Percentiles rank a stretch among this genome's conserved stretches.
Conservation (phyloP, 2,888 invertebrate genomes). For the Papilio gigon region DNA sequence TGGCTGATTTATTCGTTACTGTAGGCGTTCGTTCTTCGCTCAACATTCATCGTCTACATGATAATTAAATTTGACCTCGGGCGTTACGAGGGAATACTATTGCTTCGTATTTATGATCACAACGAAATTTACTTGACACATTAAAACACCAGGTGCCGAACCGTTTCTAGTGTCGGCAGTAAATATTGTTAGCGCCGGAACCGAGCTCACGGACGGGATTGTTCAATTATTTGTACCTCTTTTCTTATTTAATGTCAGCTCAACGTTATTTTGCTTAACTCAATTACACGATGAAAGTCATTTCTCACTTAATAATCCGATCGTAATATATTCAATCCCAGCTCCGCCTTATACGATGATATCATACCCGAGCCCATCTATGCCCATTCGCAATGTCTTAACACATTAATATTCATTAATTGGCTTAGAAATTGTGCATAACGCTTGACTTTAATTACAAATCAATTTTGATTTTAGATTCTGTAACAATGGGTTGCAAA, state of each 20-base stretch:
- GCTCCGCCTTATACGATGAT: not conserved
- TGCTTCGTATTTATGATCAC: conserved; percentile 68
- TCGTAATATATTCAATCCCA: not conserved
- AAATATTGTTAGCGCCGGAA: conserved; percentile 66
- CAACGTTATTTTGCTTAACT: not conserved
- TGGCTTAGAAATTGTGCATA: conserved; percentile 3
- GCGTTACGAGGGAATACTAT: conserved; percentile 67
- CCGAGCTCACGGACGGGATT: conserved; percentile 41
- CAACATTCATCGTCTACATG: conserved; percentile 70
- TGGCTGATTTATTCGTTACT: conserved; percentile 68
- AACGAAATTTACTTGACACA: conserved; percentile 71
- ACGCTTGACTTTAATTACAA: not conserved
- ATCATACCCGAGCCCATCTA: too few species aligned
- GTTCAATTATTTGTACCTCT: conserved; percentile 41
- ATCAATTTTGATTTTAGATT: not conserved
- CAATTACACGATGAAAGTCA: not conserved
- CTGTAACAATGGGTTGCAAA: not conserved
- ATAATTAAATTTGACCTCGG: conserved; percentile 80
- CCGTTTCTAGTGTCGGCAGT: conserved; percentile 56
- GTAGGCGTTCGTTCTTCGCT: conserved; percentile 65
- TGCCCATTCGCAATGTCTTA: not conserved
- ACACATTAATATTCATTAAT: conserved; percentile 8
- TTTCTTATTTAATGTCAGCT: conserved; percentile 2
- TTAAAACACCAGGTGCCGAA: conserved; percentile 67
- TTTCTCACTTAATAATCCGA: not conserved